Base-by-base conservation (phyloP, 2,888 invertebrate genomes). In the Pristionchus japonicus region DNA sequence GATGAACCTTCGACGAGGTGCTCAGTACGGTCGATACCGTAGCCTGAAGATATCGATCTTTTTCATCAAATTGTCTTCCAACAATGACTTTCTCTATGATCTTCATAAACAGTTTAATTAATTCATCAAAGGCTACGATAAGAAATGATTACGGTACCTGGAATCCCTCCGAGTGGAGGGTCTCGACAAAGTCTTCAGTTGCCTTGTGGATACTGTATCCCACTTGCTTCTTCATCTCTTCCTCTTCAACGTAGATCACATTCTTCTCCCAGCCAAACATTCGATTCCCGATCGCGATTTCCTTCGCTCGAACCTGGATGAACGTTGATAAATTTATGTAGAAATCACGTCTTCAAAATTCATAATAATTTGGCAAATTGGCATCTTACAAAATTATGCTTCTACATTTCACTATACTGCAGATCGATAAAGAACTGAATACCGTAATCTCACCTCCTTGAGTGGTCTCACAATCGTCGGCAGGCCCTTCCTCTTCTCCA, bases 121-220 rank as follows among this genome's bases (percentile, higher is more conserved):
- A n/a, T n/a, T n/a, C n/a, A n/a, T n/a, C n/a, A n/a, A n/a, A n/a
- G n/a, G n/a, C n/a, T n/a, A n/a, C n/a, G n/a, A n/a, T n/a, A n/a
- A n/a, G 9, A 74, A 57, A 31, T 7, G 43, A 64, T 15, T 40
- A 49, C 20, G 4, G 15, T 27, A 86, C 86, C 37, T 47, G 57
- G 87, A 87, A 87, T 52, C 87, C 87, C 40, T 87, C 87, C 3
- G n/a, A 34, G 27, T 87, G 87, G 15, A 87, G 87, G 17, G 74
- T 87, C 15, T 87, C 57, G 27, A 87, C 43, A 57, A 87, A 87
- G 15, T 87, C 74, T 20, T 47, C 49, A 11, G 87, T 77, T 15
- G 87, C 87, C 57, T 34, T 77, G 77, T 87, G 87, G 37, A 87
- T 77, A 67, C 84, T 84, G 34, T 52, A 61, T 52, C 43, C 87